phyloP scores from a whole-genome alignment of 2,113 vertebrate species.

The Falco punctatus region DNA sequence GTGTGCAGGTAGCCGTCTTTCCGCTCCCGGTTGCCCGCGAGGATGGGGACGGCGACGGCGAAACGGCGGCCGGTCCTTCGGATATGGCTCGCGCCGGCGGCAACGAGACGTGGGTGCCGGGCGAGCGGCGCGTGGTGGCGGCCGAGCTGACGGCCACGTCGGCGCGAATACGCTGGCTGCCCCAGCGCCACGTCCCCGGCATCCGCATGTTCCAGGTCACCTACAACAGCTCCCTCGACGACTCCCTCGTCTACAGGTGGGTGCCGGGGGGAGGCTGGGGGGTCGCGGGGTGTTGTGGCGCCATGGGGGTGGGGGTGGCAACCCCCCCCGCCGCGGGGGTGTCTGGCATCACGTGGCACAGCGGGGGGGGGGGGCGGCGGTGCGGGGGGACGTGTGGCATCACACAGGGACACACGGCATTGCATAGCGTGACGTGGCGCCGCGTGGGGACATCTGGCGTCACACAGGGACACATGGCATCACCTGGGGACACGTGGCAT shows the following conservation, averaged over 20 bases:
- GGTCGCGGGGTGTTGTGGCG: too few species aligned
- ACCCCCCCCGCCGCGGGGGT: too few species aligned
- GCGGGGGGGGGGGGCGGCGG: too few species aligned
- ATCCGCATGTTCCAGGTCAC: constrained; percentile 95
- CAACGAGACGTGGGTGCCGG: constrained; percentile 82
- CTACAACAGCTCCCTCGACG: constrained; percentile 92
- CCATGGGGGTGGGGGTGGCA: too few species aligned
- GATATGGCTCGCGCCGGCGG: constrained; percentile 90
- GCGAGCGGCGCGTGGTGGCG: constrained; percentile 74
- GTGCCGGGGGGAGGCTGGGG: neutral
- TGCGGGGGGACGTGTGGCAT: too few species aligned
- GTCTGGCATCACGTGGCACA: too few species aligned
- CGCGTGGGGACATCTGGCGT: too few species aligned
- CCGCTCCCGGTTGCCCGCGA: constrained; percentile 81
- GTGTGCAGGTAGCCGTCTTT: constrained; percentile 86
- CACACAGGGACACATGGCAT: too few species aligned
- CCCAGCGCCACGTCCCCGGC: constrained; percentile 87
- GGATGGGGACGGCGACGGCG: constrained; percentile 60
- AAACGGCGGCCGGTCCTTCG: constrained; percentile 84
- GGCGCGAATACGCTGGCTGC: constrained; percentile 88
- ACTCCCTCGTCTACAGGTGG: constrained; percentile 94
- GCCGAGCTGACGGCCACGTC: constrained; percentile 86
- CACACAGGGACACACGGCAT: too few species aligned
- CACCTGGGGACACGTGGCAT: too few species aligned
- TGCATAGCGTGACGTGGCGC: too few species aligned